Base-by-base conservation (phyloP, 1,140 invertebrate genomes). In the Cotesia vestalis region DNA sequence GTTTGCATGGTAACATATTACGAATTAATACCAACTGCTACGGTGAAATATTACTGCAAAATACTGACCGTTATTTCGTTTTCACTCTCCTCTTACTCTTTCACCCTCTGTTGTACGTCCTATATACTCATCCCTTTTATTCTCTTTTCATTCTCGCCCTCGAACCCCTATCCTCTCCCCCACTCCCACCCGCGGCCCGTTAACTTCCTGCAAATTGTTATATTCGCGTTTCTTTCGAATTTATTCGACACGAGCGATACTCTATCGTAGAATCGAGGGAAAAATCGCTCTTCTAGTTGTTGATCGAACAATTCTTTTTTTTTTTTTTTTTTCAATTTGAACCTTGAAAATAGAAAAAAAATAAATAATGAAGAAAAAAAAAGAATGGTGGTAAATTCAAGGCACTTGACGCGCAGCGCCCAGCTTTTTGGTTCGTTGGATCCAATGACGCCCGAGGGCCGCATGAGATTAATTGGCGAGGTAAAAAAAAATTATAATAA, bases 11-110 rank as follows among this genome's bases (percentile, higher is more conserved):
- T 85, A 87, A 87, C 85, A 87, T 87, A 87, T 87, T 87, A 87
- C 85, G 84, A 86, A 86, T 87, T 87, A 87, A 87, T 87, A 87
- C 85, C 85, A 86, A 87, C 85, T 87, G 85, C 85, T 85, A 80
- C 84, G 80, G 83, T 87, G 85, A 87, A 87, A 87, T 87, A 86
- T 87, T 86, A 84, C 85, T 86, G 82, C 83, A 86, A 87, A 87
- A 86, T 85, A 85, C 82, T 84, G 84, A 85, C 82, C 84, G 85
- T 86, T 87, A 86, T 86, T 86, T 86, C 84, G 52, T 66, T 74
- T 57, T 62, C 63, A 66, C 59, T 27, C 35, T 57, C 27, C 63
- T 61, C 62, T 46, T 9, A 46, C 40, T 51, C 40, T 27, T 69
- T 62, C 9, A 63, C 52, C 55, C 53, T 53, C 66, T 9, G n/a